Evolutionary conservation across 2,113 vertebrate species (phyloP).

Genomic region (Donacobius atricapilla): DNA sequence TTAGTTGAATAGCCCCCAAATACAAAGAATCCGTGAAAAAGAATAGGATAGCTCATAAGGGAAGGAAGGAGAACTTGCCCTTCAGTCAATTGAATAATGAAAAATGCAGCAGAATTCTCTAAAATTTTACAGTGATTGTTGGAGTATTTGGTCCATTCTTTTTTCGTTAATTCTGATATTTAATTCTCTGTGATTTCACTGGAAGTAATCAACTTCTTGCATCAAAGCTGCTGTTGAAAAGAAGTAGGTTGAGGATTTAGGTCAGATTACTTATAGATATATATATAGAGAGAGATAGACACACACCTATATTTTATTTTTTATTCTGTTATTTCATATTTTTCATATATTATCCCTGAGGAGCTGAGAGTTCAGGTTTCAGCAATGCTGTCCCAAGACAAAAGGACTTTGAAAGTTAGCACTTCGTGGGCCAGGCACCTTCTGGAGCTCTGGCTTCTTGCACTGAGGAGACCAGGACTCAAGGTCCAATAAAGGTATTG

Average conservation of each 20-base stretch:
- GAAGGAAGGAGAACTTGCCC: background rate
- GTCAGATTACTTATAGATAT: background rate
- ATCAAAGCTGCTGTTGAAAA: background rate
- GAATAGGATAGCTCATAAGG: background rate
- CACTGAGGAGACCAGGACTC: background rate
- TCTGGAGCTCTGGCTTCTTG: background rate
- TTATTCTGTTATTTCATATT: background rate
- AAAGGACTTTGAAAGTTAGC: background rate
- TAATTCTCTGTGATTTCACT: background rate
- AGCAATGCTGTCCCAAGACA: background rate
- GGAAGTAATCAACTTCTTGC: background rate
- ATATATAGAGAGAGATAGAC: fast-evolving
- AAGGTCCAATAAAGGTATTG: fast-evolving
- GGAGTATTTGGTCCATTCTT: background rate
- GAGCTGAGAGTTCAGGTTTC: background rate
- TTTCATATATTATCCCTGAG: background rate
- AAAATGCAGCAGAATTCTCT: background rate
- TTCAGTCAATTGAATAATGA: background rate
- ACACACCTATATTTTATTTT: background rate
- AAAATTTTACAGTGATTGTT: background rate
- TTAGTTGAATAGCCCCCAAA: background rate
- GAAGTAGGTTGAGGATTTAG: background rate
- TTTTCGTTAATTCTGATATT: background rate
- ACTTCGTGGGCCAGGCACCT: background rate
- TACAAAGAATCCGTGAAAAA: background rate